A percentile compares a stretch with the other conserved stretches of the same genome.
phyloP scores from a whole-genome alignment of 1,140 invertebrate species.

The Carposina sasakii region DNA sequence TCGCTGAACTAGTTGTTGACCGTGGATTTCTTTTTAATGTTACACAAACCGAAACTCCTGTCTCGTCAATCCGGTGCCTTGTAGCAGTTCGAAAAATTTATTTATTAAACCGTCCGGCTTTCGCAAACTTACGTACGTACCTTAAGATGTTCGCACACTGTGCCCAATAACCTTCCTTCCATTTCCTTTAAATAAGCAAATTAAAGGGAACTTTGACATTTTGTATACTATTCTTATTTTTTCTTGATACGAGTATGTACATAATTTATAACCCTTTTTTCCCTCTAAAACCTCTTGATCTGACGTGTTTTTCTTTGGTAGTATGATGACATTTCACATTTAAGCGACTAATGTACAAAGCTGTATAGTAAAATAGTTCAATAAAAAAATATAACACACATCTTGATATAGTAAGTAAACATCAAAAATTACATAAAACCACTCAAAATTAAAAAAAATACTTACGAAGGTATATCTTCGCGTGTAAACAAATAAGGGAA shows the following conservation, averaged over 20 bases:
- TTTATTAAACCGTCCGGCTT: no score
- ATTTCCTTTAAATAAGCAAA: no score
- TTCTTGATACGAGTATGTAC: constrained; percentile 7
- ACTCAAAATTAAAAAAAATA: no score
- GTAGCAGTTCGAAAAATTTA: constrained; percentile 24
- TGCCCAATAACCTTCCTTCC: no score
- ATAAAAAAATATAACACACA: no score
- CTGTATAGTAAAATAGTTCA: no score
- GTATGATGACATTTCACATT: neutral
- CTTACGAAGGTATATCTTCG: no score
- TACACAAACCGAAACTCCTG: constrained; percentile 52
- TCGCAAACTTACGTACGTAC: no score
- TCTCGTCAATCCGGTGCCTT: constrained; percentile 52
- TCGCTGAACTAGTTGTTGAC: constrained; percentile 28
- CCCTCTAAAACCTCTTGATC: neutral
- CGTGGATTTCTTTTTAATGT: constrained; percentile 32
- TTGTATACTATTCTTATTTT: constrained; percentile 7
- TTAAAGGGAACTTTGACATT: neutral
- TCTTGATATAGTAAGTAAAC: no score
- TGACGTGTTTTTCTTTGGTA: neutral
- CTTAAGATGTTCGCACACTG: no score
- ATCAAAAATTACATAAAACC: no score
- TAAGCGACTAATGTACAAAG: neutral
- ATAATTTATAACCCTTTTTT: constrained; percentile 17
- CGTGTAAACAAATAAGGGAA: no score